Conservation (phyloP, 2,113 vertebrate species). For the Peromyscus maniculatus region DNA sequence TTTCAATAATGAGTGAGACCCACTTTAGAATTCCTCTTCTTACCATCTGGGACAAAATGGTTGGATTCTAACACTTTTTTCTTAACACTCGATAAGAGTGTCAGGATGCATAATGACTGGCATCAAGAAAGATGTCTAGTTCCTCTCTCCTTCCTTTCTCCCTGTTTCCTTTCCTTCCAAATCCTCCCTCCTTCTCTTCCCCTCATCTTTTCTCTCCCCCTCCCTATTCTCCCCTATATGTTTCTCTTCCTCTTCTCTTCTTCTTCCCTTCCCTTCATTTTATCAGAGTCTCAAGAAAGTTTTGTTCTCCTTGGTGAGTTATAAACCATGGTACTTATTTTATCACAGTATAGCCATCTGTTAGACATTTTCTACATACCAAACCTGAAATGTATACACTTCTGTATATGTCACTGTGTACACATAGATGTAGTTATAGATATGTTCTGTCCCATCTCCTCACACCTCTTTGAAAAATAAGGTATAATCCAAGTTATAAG, state of each 20-base stretch:
- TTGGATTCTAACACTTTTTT: neutral
- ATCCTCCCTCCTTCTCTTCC: fast-evolving
- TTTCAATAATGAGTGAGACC: neutral
- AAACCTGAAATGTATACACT: neutral
- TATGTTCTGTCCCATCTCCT: neutral
- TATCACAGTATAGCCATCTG: neutral
- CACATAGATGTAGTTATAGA: neutral
- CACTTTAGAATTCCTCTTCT: neutral
- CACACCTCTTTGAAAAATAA: neutral
- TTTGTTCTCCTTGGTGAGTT: neutral
- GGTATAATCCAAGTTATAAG: neutral
- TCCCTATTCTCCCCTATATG: too few relatives aligned
- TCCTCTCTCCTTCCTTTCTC: too few relatives aligned
- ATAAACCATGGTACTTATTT: neutral
- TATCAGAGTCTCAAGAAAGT: neutral
- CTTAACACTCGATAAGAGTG: neutral
- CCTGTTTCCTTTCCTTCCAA: neutral
- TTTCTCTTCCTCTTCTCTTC: neutral
- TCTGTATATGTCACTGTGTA: neutral
- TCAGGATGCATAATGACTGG: neutral
- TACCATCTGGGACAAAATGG: neutral
- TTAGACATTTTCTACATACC: neutral
- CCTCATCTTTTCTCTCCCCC: neutral
- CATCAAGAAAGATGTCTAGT: neutral
- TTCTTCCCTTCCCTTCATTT: neutral